These are phyloP conservation scores for Synergus umbraculus DNA, from an alignment of 2,888 invertebrate genomes.

Conservation along the genomic window DNA sequence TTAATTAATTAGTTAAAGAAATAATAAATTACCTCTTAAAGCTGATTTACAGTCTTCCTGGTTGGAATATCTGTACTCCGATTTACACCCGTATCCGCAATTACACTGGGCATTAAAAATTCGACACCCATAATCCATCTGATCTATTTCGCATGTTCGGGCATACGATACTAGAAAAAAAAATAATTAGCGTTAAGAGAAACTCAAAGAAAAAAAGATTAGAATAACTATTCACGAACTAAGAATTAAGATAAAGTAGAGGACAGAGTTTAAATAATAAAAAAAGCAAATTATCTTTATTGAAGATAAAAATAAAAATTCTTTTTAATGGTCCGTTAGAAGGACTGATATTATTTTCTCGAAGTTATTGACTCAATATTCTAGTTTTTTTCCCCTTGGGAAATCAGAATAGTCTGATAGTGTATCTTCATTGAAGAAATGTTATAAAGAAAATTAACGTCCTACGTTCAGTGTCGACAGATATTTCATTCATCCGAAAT, in stretches of 20 bases:
- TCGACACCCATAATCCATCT: slow-evolving; percentile 82
- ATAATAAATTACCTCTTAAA: slow-evolving; percentile 79
- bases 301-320: background rate
- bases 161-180: slow-evolving; percentile 57
- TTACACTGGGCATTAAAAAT: slow-evolving; percentile 81
- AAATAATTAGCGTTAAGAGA: background rate
- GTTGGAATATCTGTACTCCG: slow-evolving; percentile 82
- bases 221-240: background rate
- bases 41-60: slow-evolving; percentile 82
- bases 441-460: background rate
- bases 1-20: too few relatives aligned
- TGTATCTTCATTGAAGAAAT: background rate
- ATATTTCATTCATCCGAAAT: slow-evolving; percentile 25
- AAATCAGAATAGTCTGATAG: background rate
- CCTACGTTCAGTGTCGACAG: slow-evolving; percentile 28
- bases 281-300: background rate
- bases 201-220: background rate
- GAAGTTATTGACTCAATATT: background rate
- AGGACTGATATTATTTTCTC: background rate
- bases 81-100: slow-evolving; percentile 84
- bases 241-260: background rate
- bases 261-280: too few relatives aligned
- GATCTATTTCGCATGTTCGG: slow-evolving; percentile 79
- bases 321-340: too few relatives aligned
- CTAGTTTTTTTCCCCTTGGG: background rate